Evolutionary conservation across 2,113 vertebrate genomes (phyloP).

Genomic region (Cebus imitator): DNA sequence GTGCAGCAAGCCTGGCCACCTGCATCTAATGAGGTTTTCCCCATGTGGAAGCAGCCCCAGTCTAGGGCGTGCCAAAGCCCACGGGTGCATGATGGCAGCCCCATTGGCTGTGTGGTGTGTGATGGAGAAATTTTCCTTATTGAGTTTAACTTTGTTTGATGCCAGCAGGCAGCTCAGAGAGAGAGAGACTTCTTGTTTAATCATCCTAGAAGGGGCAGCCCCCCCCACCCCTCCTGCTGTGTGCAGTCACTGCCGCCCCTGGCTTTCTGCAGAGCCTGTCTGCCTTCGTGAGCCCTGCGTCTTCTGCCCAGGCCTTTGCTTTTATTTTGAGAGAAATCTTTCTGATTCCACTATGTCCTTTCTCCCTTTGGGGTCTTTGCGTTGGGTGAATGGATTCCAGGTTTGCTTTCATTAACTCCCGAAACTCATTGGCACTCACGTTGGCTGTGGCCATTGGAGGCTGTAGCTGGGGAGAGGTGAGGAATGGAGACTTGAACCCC

Average conservation of each 20-base stretch:
- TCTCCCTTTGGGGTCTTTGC: neutral
- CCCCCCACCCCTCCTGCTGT: rapidly evolving
- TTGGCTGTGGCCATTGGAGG: neutral
- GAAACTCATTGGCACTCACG: neutral
- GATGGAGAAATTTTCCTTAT: neutral
- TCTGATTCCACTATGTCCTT: neutral
- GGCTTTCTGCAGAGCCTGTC: neutral
- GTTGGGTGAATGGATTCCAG: too few relatives aligned
- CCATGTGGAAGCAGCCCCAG: neutral
- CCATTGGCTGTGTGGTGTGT: too few relatives aligned
- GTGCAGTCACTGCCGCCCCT: rapidly evolving
- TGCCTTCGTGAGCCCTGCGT: too few relatives aligned
- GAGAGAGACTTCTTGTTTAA: neutral
- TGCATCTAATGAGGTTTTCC: neutral
- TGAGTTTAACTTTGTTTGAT: neutral
- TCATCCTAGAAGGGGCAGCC: neutral
- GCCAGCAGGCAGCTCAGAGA: neutral
- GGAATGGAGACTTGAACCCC: too few relatives aligned
- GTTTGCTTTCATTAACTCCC: neutral
- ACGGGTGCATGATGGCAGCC: neutral
- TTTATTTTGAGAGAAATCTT: neutral
- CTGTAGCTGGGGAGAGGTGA: rapidly evolving
- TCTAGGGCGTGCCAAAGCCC: neutral
- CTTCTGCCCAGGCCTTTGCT: neutral
- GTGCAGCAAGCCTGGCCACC: neutral